Conservation (phyloP, 2,113 vertebrate species). For the Nannospalax galili region DNA sequence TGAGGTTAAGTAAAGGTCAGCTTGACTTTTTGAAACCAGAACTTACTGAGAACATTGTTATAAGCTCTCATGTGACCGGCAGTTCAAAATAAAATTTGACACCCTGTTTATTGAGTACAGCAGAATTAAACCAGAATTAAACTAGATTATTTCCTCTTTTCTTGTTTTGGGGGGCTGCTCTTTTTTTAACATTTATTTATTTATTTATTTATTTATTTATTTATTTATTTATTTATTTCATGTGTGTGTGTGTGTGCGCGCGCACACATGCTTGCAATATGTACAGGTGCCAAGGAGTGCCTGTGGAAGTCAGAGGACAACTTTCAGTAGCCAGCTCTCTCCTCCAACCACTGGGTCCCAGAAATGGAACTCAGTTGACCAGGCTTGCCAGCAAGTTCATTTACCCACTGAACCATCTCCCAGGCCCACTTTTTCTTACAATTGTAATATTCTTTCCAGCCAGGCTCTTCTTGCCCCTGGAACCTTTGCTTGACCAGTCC, state of each 20-base stretch:
- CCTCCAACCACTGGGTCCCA: not conserved
- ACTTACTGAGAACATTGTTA: not conserved
- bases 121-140: not conserved
- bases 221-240: not conserved
- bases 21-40: not conserved
- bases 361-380: no score
- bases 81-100: conserved; percentile 2
- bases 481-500: not conserved
- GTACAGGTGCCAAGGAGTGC: not conserved
- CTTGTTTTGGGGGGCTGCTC: not conserved
- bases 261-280: not conserved
- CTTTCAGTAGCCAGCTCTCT: not conserved
- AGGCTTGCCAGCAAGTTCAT: no score
- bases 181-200: not conserved
- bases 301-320: not conserved
- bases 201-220: no score
- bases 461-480: not conserved
- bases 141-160: not conserved
- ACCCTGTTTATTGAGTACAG: not conserved
- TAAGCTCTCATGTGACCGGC: not conserved
- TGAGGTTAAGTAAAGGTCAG: not conserved
- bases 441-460: not conserved
- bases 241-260: not conserved
- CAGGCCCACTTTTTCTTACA: not conserved
- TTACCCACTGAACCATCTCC: no score